Base-by-base conservation (phyloP, 2,113 vertebrate genomes). In the Grantiella picta region DNA sequence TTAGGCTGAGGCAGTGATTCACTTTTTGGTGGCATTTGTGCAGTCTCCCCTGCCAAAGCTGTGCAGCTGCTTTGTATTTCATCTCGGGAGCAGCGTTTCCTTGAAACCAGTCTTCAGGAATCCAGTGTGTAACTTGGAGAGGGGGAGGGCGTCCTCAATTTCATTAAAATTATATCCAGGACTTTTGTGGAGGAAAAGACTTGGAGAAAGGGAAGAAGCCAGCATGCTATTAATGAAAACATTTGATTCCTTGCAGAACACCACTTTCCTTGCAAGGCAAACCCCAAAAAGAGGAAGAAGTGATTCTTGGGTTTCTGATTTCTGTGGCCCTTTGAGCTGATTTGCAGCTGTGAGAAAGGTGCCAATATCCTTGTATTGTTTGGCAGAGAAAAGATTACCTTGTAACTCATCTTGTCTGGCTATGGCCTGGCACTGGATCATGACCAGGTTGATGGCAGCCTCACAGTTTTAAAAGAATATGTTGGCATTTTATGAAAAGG, bases 401-500 rank as follows among this genome's bases (percentile, higher is more conserved):
- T 94, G 92, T 95, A 97, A 96, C 86, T 96, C 94, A 85, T 95
- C 94, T 94, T 90, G 94, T 93, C 84, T 95, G 79, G 79, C 89
- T 91, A 89, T 91, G 87, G 69, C 75, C 93, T 95, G 95, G 93
- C 95, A 91, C 82, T 91, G 83, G 75, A 96, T 95, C 94, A 84
- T 70, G 90, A 94, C 94, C 94, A 96, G 92, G 89, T 86, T 94
- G 81, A 96, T 94, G 92, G 93, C 94, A 96, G 89, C 61, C 91
- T 92, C 87, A 96, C 92, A 94, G 90, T 81, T 93, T 92, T 95
- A 81, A 84, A 95, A 96, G 92, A 94, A 75, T 90, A 95, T 84
- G 93, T 90, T 95, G 94, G 92, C 95, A 96, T 96, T 96, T 96
- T 96, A 93, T 95, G 86, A 95, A 97, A 97, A 93, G 93, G 90